A percentile compares a stretch with the other conserved stretches of the same genome.
Conservation (phyloP, 1,140 invertebrate species). For the Epicauta chinensis region DNA sequence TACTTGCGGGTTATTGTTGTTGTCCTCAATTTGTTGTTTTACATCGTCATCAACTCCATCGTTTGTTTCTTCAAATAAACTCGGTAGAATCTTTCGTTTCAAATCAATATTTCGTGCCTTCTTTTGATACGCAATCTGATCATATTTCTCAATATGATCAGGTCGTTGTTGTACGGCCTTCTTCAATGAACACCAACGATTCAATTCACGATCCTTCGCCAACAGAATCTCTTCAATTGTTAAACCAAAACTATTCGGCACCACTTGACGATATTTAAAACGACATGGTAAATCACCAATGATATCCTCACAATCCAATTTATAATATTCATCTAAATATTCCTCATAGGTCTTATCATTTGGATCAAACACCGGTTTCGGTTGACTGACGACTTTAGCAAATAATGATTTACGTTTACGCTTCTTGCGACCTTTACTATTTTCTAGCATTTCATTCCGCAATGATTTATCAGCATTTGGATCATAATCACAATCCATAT, state of each 20-base stretch:
- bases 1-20: slow-evolving; percentile 8
- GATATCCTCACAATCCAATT: slow-evolving; percentile 91
- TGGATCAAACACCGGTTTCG: slow-evolving; percentile 78
- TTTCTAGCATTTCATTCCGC: slow-evolving; percentile 53
- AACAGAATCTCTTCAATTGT: slow-evolving; percentile 84
- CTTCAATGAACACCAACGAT: slow-evolving; percentile 90
- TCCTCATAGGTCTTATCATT: slow-evolving; percentile 72
- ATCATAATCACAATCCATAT: slow-evolving; percentile 86
- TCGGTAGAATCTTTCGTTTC: slow-evolving; percentile 82
- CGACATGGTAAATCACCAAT: slow-evolving; percentile 84
- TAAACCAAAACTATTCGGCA: slow-evolving; percentile 89
- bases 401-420: slow-evolving; percentile 61
- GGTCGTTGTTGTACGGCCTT: slow-evolving; percentile 76
- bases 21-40: slow-evolving; percentile 8
- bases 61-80: slow-evolving; percentile 52
- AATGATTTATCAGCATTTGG: slow-evolving; percentile 42
- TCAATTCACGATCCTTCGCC: slow-evolving; percentile 88
- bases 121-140: slow-evolving; percentile 66
- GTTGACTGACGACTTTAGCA: slow-evolving; percentile 57
- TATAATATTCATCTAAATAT: slow-evolving; percentile 92
- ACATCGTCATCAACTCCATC: slow-evolving; percentile 15
- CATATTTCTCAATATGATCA: slow-evolving; percentile 72
- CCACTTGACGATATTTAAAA: slow-evolving; percentile 88
- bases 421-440: slow-evolving; percentile 52
- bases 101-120: slow-evolving; percentile 66